Base-by-base conservation (phyloP, 2,797 vertebrate species). In the Cichlasoma orientale region DNA sequence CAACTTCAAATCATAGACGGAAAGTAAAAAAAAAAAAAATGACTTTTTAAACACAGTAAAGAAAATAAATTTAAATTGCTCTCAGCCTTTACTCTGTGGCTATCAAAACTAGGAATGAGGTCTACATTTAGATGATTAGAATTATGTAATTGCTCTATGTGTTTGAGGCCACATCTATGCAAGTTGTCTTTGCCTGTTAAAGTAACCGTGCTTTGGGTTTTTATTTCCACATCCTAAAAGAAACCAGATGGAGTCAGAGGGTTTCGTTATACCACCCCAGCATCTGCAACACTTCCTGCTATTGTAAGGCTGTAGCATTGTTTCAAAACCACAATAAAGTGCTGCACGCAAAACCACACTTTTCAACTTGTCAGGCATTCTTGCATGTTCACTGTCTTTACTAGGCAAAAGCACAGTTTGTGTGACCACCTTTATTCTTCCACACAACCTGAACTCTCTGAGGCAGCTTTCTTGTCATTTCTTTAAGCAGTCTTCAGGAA, bases 281-380 rank as follows among this genome's bases (percentile, higher is more conserved):
- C 66, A n/a, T 56, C 36, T 53, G 23, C 36, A 75, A n/a, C 77
- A 74, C 80, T 91, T 92, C 90, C 90, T 90, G 78, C 74, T 66
- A 86, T 89, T 92, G 75, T 84, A 10, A 4, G 4, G 14, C 27
- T 16, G 7, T 1, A 55, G 41, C 27, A 61, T 78, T 29, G 59
- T 84, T 72, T 57, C 41, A 21, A 79, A 73, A n/a, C 23, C 61
- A 21, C 44, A 61, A 25, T 58, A n/a, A 61, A 57, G 66, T 83
- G 53, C 47, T 56, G 27, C 56, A 73, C 61, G 71, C 56, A 77
- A 74, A 58, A 44, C 21, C 3, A 55, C 23, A 56, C 72, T 55
- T 75, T 56, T 61, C 77, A 70, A 36, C 4, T 76, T 44, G 41
- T 12, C 25, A 31, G 25, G 29, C 18, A 7, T 23, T 73, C 18